Base-by-base conservation (phyloP, 1,140 invertebrate genomes). In the Ridgeia piscesae region DNA sequence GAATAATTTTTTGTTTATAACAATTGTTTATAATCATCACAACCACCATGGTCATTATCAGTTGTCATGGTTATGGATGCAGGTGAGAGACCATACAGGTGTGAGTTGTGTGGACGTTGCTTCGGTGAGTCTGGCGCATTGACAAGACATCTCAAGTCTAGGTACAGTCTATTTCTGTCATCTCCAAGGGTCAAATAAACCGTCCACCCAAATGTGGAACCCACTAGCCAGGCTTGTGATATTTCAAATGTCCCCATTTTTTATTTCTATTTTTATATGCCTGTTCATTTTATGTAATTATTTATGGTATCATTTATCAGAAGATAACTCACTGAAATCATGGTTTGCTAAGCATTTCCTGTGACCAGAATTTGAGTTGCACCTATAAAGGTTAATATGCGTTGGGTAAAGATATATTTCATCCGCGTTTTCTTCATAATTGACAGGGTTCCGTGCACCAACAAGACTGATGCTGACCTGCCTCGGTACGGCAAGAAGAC, bases 71-170 rank as follows among this genome's bases (percentile, higher is more conserved):
- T 91, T 92, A 88, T 90, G 33, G 91, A 34, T 77, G 31, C 92
- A 95, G 95, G 95, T 91, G 95, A 95, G 91, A 92, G 95, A 35
- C 95, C 95, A 35, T 96, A 93, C 93, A 92, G 93, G 4, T 96
- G 95, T 94, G 93, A 94, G 35, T 89, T 94, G 14, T 96, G 95
- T 94, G 94, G 94, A 21, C 92, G 95, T 89, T 93, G 92, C 17
- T 96, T 96, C 94, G 93, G 94, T n/a, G 95, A 96, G 93, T 95
- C 95, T 33, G 95, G 95, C 33, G 95, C 95, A 50, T 92, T 96
- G 11, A 95, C 94, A 33, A 93, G 95, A 88, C 95, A 96, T 92
- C 91, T 94, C 77, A 95, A 95, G 93, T 94, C 95, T 90, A 95
- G 95, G 95, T 92, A 89, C 48, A 1, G 33, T 1, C n/a, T 91